Evolutionary conservation across 2,797 vertebrate genomes (phyloP).

Genomic region (Cossypha niveicapilla): DNA sequence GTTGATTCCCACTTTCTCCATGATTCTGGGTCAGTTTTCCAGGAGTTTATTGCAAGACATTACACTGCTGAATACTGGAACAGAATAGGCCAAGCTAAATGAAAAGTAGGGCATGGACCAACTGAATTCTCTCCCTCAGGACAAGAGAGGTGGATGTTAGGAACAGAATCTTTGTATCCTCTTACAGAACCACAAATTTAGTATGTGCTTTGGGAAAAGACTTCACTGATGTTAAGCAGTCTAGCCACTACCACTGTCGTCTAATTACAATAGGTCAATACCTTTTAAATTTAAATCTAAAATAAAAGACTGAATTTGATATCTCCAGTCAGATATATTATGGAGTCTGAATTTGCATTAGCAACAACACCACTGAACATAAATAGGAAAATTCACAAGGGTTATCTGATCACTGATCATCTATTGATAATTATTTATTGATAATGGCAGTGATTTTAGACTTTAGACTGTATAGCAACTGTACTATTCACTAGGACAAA

Average conservation of each 20-base stretch:
- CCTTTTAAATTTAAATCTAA: neutral
- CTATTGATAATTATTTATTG: neutral
- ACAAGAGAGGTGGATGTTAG: neutral
- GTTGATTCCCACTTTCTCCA: neutral
- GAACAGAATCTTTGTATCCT: neutral
- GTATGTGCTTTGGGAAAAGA: neutral
- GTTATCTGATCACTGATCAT: neutral
- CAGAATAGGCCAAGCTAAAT: neutral
- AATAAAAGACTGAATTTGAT: neutral
- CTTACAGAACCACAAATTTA: neutral
- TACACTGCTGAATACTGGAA: neutral
- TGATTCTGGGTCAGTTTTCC: neutral
- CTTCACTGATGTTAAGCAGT: neutral
- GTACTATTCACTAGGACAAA: neutral
- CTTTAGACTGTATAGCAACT: neutral
- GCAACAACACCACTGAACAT: neutral
- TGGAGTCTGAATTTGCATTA: neutral
- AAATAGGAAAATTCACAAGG: neutral
- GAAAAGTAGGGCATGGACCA: neutral
- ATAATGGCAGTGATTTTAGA: neutral
- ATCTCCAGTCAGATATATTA: neutral
- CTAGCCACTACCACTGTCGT: neutral
- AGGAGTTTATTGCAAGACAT: neutral
- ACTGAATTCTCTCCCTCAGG: neutral
- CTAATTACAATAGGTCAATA: neutral